phyloP scores from a whole-genome alignment of 2,113 vertebrate genomes.

The Notechis scutatus region DNA sequence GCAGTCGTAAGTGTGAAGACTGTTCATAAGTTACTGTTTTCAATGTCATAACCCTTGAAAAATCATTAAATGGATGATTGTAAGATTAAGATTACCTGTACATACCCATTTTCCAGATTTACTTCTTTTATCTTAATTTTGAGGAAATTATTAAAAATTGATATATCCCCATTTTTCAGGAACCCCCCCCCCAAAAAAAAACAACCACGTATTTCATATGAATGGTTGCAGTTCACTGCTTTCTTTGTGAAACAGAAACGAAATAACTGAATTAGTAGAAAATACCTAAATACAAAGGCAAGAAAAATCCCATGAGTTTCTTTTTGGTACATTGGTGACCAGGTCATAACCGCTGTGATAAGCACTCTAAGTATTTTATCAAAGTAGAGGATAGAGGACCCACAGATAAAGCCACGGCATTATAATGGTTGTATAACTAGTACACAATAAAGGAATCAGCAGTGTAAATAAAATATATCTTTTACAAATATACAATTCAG shows the following conservation, averaged over 20 bases:
- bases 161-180: not conserved
- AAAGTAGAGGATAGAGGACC: not conserved
- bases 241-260: not conserved
- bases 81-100: not conserved
- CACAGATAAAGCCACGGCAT: accelerated
- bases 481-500: not conserved
- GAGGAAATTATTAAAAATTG: not conserved
- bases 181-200: no score
- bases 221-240: not conserved
- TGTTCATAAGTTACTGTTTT: not conserved
- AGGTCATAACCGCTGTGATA: not conserved
- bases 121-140: no score
- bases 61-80: not conserved
- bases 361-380: not conserved
- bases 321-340: not conserved
- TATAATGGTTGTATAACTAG: not conserved
- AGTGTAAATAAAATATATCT: not conserved
- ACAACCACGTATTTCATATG: not conserved
- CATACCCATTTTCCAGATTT: not conserved
- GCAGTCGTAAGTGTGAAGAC: not conserved
- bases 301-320: not conserved
- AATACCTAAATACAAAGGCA: not conserved
- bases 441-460: not conserved
- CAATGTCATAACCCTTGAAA: not conserved
- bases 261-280: not conserved